Conservation (phyloP, 2,113 vertebrate species). For the Spheniscus mendiculus region DNA sequence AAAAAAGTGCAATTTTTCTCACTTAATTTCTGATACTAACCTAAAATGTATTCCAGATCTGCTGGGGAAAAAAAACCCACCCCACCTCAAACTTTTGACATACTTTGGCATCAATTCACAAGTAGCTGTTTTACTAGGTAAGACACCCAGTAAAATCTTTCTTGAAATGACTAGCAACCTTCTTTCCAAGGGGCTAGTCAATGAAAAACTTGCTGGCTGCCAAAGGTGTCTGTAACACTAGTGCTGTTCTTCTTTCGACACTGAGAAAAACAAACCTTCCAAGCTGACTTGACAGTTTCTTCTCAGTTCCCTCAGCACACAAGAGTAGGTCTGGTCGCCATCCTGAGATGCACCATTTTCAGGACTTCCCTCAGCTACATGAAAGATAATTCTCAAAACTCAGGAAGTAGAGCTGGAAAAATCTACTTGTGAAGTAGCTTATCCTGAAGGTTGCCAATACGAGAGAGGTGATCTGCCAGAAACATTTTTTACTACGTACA, state of each 20-base stretch:
- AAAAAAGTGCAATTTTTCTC: not conserved
- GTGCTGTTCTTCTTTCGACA: not conserved
- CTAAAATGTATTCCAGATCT: not conserved
- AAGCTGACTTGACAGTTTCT: not conserved
- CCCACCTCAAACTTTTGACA: not conserved
- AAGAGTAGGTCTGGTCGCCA: not conserved
- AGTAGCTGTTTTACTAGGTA: not conserved
- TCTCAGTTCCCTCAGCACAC: fast-evolving
- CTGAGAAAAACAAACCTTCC: not conserved
- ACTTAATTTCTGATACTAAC: not conserved
- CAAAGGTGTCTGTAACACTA: not conserved
- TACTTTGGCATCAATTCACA: not conserved
- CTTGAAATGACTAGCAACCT: not conserved
- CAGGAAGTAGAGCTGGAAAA: not conserved
- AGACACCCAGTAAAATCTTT: not conserved
- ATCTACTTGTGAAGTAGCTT: not conserved
- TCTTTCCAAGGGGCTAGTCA: not conserved
- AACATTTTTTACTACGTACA: not conserved
- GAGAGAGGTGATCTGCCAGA: not conserved
- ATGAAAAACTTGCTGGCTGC: not conserved
- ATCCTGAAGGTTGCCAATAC: fast-evolving
- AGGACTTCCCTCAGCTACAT: not conserved
- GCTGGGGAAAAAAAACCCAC: not conserved
- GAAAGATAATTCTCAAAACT: not conserved
- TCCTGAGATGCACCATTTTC: not conserved